Evolutionary conservation across 2,797 vertebrate genomes (phyloP).

Genomic region (Sebastes vulpes): DNA sequence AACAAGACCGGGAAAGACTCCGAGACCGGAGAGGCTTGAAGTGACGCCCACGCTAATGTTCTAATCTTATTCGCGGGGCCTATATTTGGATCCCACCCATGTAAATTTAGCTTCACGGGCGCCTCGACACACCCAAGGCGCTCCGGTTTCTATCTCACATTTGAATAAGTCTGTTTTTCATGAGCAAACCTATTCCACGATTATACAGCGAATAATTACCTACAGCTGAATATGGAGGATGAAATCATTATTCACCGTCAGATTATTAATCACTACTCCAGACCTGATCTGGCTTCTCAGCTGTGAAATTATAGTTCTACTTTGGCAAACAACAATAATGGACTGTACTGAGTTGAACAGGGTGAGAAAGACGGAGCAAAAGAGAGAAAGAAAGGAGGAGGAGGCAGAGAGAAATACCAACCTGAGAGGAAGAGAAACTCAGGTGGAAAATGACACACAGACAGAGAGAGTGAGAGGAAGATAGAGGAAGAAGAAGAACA

Average conservation of each 20-base stretch:
- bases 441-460: constrained; percentile 37
- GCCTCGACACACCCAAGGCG: constrained; percentile 76
- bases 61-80: constrained; percentile 71
- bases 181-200: constrained; percentile 80
- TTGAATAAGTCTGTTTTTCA: constrained; percentile 81
- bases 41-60: constrained; percentile 67
- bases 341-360: constrained; percentile 67
- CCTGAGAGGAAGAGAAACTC: constrained; percentile 25
- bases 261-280: constrained; percentile 86
- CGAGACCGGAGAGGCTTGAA: constrained; percentile 47
- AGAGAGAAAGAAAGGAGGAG: constrained; percentile 8
- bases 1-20: constrained; percentile 45
- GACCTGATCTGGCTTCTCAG: constrained; percentile 82
- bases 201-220: constrained; percentile 86
- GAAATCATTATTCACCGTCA: constrained; percentile 83
- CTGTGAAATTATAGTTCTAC: constrained; percentile 89
- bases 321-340: constrained; percentile 88
- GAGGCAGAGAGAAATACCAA: constrained; percentile 23
- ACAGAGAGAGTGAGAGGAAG: constrained; percentile 9
- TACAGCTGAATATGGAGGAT: constrained; percentile 78
- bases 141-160: constrained; percentile 66
- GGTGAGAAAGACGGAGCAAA: constrained; percentile 17
- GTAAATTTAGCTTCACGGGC: constrained; percentile 71
- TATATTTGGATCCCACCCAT: constrained; percentile 73
- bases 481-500: constrained; percentile 21